Base-by-base conservation (phyloP, 2,113 vertebrate species). In the Coptodon bakossiorum region DNA sequence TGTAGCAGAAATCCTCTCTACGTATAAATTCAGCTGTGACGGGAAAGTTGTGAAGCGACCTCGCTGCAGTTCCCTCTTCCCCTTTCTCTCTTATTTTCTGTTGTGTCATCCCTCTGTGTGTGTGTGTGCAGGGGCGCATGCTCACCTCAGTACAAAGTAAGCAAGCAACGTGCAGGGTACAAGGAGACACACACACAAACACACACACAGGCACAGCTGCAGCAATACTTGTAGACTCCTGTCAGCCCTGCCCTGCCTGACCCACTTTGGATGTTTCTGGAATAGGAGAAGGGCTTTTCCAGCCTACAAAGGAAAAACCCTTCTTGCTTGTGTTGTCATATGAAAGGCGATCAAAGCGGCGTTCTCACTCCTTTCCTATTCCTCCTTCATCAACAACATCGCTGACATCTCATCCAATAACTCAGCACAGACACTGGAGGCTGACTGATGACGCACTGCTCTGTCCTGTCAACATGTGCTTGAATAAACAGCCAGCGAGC, bases 261-360 rank as follows among this genome's bases (percentile, higher is more conserved):
- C 94, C 94, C 94, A 94, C 91, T 96, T 95, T 87, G 84, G 89
- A 90, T 93, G 91, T 90, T 94, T 94, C 91, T 95, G 84, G 88
- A 92, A 92, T 22, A 89, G 57, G 45, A 89, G 40, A 89, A 82
- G 90, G 93, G 93, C 88, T 94, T 95, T 95, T 94, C 93, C 91
- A 82, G 76, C 82, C 90, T 34, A 81, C 34, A 11, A 54, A 90
- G 90, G 88, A 92, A 71, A 92, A 91, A 17, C 82, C 91, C 86
- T 29, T 83, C 19, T 45, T 31, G 8, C 66, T 56, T 80, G 71
- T 78, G 57, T 86, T 90, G 50, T 84, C 76, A 92, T 56, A 83
- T 83, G 76, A 83, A 89, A 82, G 54, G 7, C 56, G 24, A 79
- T 84, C 36, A 56, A 78, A 81, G 86, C n/a, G 16, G n/a, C 34